Conservation (phyloP, 2,888 invertebrate genomes). For the Dryococelus australis region DNA sequence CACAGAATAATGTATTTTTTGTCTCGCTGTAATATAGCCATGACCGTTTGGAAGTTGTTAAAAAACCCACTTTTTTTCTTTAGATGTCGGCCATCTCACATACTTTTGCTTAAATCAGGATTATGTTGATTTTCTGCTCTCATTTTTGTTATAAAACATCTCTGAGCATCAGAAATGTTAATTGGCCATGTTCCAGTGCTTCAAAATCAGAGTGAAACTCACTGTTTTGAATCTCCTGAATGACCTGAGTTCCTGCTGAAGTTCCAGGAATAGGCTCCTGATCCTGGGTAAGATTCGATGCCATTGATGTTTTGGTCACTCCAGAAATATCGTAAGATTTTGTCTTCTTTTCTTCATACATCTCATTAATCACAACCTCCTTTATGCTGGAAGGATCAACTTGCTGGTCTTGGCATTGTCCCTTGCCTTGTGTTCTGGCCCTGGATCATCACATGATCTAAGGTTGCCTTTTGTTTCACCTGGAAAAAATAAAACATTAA, state of each 20-base stretch:
- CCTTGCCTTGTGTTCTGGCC: too few relatives aligned
- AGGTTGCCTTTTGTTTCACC: too few relatives aligned
- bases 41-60: constrained; percentile 18
- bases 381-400: too few relatives aligned
- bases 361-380: background rate
- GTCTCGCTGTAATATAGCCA: constrained; percentile 13
- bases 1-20: constrained; percentile 24
- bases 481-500: too few relatives aligned
- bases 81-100: background rate
- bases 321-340: background rate
- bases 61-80: background rate
- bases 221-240: background rate
- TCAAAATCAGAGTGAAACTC: background rate
- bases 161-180: constrained; percentile 5
- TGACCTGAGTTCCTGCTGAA: background rate
- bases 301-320: background rate
- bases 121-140: constrained; percentile 11
- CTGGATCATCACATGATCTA: too few relatives aligned
- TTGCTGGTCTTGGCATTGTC: too few relatives aligned
- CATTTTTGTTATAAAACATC: constrained; percentile 1
- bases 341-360: background rate
- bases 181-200: background rate
- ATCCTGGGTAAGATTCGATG: constrained; percentile 4
- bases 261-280: constrained; percentile 18
- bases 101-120: constrained; percentile 1